Evolutionary conservation across 2,888 invertebrate genomes (phyloP), one percentile per base, ranked within the genome.

Genomic region (Germaria angustata): DNA sequence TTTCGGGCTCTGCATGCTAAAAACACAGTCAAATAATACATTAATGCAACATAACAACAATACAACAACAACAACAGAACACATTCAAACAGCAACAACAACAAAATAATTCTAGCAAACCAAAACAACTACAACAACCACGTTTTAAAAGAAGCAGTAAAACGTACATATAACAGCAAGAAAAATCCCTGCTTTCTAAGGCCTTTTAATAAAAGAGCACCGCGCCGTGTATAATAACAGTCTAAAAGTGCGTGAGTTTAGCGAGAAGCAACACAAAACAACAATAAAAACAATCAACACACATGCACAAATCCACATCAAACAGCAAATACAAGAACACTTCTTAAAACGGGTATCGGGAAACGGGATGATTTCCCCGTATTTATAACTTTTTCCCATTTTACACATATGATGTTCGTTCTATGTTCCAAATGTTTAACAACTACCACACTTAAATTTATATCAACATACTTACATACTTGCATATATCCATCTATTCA

Each of bases 321-420:
- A 78, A 63, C 24, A 63, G 71, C 53, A n/a, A n/a, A n/a, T n/a
- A n/a, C n/a, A n/a, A n/a, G n/a, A 59, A 69, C 39, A 79, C 34
- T 49, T 61, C 20, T 39, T 61, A 39, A 78, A 71, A 78, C 65
- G 55, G 55, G 71, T 55, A 72, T 79, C 79, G 79, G 78, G 84
- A 85, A 85, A 84, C 84, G 85, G 84, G 84, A 85, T 85, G 85
- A 85, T 86, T 86, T 86, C 85, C 86, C 85, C 72, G 84, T 86
- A 84, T 86, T 86, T 84, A 63, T 39, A 53, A 13, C 5, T 11
- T 85, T 85, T 69, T 44, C 65, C 44, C 36, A 46, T 79, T 61
- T 36, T 63, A 34, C 34, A 68, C 69, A 61, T 57, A 61, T 71
- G 63, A 32, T 65, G n/a, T n/a, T n/a, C n/a, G 15, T 63, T 53